phyloP scores from a whole-genome alignment of 1,140 invertebrate species.

The Whitmania pigra region DNA sequence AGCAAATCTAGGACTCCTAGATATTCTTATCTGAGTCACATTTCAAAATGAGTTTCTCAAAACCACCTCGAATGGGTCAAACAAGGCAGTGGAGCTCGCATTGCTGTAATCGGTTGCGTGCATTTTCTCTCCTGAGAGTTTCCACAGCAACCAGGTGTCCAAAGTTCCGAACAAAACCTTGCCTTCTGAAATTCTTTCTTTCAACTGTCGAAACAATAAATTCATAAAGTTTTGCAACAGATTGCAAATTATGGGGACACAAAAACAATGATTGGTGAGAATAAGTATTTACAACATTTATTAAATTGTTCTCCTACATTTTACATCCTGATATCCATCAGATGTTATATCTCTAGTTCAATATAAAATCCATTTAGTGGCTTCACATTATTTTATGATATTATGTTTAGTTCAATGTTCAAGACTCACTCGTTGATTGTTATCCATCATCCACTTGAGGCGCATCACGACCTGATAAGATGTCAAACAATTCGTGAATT shows the following conservation, averaged over 20 bases:
- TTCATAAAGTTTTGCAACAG: not conserved
- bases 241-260: too few species aligned
- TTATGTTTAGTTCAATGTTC: slow-evolving; percentile 15
- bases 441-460: slow-evolving; percentile 62
- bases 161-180: slow-evolving; percentile 73
- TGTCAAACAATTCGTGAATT: slow-evolving; percentile 5
- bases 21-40: not conserved
- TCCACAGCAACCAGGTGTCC: slow-evolving; percentile 82
- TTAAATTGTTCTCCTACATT: too few species aligned
- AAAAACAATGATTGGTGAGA: too few species aligned
- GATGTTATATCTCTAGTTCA: too few species aligned
- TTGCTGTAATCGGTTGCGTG: slow-evolving; percentile 76
- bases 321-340: too few species aligned
- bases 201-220: slow-evolving; percentile 29
- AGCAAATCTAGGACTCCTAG: not conserved
- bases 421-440: slow-evolving; percentile 48
- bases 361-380: not conserved
- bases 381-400: not conserved
- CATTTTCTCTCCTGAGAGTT: slow-evolving; percentile 52
- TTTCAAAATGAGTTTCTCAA: not conserved
- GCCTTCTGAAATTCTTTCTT: slow-evolving; percentile 44
- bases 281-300: too few species aligned
- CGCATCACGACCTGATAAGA: slow-evolving; percentile 59
- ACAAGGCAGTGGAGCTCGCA: slow-evolving; percentile 78
- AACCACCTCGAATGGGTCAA: slow-evolving; percentile 67